Evolutionary conservation across 2,888 invertebrate genomes (phyloP).

Genomic region (Dicyrtomina minuta): DNA sequence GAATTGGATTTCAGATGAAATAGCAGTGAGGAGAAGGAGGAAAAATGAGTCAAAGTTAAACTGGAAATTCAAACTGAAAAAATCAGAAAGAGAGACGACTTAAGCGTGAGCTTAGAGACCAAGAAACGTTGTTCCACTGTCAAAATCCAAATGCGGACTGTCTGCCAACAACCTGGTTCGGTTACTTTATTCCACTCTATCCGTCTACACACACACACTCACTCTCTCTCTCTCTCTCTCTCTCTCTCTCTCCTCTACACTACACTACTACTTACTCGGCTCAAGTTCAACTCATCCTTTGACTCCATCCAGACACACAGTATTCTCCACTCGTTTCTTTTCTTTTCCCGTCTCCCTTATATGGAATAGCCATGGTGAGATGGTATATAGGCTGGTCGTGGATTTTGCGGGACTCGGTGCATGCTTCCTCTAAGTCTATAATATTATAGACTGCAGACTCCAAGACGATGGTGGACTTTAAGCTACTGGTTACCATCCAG

Average conservation of each 20-base stretch:
- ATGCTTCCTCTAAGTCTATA: not conserved
- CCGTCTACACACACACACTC: too few species aligned
- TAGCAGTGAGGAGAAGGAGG: too few species aligned
- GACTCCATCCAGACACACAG: not conserved
- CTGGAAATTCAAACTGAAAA: not conserved
- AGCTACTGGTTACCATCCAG: too few species aligned
- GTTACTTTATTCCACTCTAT: slow-evolving; percentile 26
- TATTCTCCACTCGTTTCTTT: not conserved
- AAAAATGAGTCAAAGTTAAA: not conserved
- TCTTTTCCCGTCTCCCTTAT: not conserved
- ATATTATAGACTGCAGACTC: not conserved
- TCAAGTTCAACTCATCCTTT: slow-evolving; percentile 4
- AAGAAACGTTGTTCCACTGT: slow-evolving; percentile 21
- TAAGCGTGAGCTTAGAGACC: not conserved
- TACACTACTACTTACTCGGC: not conserved
- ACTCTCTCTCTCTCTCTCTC: not conserved
- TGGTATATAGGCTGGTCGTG: too few species aligned
- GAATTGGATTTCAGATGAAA: too few species aligned
- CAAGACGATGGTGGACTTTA: too few species aligned
- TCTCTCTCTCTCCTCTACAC: not conserved
- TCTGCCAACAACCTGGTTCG: slow-evolving; percentile 32
- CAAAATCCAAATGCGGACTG: slow-evolving; percentile 32
- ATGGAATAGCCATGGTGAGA: not conserved
- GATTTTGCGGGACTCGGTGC: too few species aligned
- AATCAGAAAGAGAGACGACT: not conserved